Percentiles rank a stretch among this genome's conserved stretches.
Evolutionary conservation across 2,797 vertebrate genomes (phyloP).

Genomic region (Tangara arthus): DNA sequence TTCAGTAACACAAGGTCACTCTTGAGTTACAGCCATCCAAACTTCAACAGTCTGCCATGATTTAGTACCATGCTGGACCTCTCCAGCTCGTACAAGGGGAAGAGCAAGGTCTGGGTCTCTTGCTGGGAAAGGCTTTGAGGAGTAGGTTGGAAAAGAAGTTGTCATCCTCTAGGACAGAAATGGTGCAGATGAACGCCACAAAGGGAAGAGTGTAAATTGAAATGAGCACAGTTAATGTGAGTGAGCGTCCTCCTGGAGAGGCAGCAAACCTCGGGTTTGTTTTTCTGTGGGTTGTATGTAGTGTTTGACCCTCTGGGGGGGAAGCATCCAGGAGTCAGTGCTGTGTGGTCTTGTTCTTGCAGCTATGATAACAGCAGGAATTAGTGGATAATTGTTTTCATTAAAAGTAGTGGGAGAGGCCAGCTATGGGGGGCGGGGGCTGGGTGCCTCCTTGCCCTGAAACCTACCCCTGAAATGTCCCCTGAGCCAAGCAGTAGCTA

Average conservation of each 20-base stretch:
- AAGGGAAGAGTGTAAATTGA: neutral
- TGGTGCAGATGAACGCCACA: neutral
- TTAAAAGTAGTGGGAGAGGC: neutral
- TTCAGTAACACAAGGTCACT: neutral
- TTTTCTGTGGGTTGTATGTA: accelerated
- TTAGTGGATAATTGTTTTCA: neutral
- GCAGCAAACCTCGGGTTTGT: neutral
- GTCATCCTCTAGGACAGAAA: neutral
- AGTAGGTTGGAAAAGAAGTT: neutral
- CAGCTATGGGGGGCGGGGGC: neutral
- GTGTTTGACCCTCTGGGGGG: neutral
- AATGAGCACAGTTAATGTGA: neutral
- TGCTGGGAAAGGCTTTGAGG: neutral
- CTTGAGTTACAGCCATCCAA: neutral
- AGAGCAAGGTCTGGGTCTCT: neutral
- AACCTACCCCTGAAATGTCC: neutral
- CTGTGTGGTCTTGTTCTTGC: neutral
- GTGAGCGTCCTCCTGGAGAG: neutral
- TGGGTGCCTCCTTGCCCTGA: neutral
- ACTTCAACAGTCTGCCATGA: neutral
- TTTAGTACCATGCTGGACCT: neutral
- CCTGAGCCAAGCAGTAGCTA: neutral
- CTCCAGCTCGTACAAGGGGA: neutral
- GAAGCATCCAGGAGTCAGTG: neutral
- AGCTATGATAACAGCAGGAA: neutral